A percentile compares a stretch with the other conserved stretches of the same genome.
Evolutionary conservation across 2,113 vertebrate genomes (phyloP).

Genomic region (Sakesphorus luctuosus): DNA sequence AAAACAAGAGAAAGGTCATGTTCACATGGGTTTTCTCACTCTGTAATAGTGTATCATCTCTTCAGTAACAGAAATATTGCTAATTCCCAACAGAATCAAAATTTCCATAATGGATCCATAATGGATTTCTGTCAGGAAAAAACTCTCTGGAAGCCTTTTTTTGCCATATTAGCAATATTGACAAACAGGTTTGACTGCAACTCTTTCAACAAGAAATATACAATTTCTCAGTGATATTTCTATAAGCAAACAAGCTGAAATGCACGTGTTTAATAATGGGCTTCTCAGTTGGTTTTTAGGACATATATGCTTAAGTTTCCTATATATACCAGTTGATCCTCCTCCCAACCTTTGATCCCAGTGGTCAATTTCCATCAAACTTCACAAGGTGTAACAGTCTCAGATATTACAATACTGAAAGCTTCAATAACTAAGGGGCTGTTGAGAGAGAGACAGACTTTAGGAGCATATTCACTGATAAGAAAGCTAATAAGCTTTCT

Average conservation of each 20-base stretch:
- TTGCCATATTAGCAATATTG: neutral
- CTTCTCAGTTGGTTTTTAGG: neutral
- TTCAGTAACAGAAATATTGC: neutral
- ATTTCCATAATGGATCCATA: neutral
- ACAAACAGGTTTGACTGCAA: neutral
- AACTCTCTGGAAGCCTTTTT: neutral
- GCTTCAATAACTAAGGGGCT: neutral
- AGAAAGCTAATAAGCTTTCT: neutral
- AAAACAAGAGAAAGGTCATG: conserved; percentile 27
- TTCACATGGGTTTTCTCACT: conserved; percentile 6
- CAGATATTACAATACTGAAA: neutral
- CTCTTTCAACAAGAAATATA: neutral
- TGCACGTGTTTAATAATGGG: neutral
- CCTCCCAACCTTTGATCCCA: neutral
- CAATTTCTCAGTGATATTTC: neutral
- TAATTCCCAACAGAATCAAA: neutral
- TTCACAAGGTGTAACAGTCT: neutral
- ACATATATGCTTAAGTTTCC: neutral
- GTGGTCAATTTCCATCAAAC: neutral
- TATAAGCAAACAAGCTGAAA: neutral
- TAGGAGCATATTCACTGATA: neutral
- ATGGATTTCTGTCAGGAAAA: neutral
- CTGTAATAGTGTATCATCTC: neutral
- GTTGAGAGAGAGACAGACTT: neutral
- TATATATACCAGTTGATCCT: neutral